These are phyloP conservation scores for Xestia ashworthii DNA, from an alignment of 2,888 invertebrate genomes.

Conservation along the genomic window DNA sequence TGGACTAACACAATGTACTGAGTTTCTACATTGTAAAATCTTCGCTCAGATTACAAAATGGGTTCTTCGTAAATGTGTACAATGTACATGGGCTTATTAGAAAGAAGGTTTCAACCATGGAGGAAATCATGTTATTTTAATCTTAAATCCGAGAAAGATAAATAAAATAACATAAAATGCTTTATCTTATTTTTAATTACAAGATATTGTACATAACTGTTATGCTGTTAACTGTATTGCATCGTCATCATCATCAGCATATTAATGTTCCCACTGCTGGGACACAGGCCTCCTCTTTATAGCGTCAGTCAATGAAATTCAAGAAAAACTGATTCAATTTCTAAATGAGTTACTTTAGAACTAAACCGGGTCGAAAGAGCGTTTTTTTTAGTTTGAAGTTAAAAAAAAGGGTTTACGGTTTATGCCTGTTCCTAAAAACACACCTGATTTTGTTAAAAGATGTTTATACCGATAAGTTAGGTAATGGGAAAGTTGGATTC, in stretches of 20 bases:
- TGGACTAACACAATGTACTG: conserved; percentile 32
- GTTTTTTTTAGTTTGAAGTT: background rate
- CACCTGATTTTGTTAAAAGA: background rate
- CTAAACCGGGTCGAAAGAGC: background rate
- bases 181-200: too few relatives aligned
- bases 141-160: background rate
- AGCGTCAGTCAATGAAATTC: too few relatives aligned
- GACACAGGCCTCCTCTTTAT: too few relatives aligned
- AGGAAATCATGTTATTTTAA: background rate
- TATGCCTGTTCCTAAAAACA: background rate
- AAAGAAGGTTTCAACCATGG: background rate
- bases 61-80: conserved; percentile 1
- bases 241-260: too few relatives aligned
- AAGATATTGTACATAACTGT: too few relatives aligned
- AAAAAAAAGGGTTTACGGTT: background rate
- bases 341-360: background rate
- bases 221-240: too few relatives aligned
- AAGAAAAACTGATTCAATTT: too few relatives aligned
- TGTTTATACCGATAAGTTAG: background rate
- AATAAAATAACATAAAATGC: too few relatives aligned
- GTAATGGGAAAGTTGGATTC: background rate
- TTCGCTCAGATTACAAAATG: conserved; percentile 2
- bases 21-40: conserved; percentile 36
- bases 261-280: too few relatives aligned
- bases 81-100: background rate